Percentiles rank a stretch among this genome's conserved stretches.
phyloP scores from a whole-genome alignment of 2,797 vertebrate species.

The Esox masquinongy region DNA sequence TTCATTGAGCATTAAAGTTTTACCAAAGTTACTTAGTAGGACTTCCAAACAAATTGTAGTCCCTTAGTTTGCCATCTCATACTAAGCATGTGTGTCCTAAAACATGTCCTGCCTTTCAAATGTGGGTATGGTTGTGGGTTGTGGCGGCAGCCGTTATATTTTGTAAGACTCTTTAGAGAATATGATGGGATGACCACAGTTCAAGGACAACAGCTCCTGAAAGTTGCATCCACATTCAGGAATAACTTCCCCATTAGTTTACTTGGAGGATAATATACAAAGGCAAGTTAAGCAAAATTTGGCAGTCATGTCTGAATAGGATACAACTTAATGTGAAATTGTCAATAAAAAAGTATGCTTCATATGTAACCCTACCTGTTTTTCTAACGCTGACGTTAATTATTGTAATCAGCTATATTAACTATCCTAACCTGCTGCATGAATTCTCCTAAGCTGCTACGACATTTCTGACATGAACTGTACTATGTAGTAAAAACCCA shows the following conservation, averaged over 20 bases:
- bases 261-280: constrained; percentile 31
- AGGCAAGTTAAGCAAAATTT: background rate
- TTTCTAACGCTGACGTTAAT: background rate
- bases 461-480: too few relatives aligned
- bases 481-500: background rate
- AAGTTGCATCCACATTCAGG: constrained; percentile 23
- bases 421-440: background rate
- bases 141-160: constrained; percentile 1
- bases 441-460: background rate
- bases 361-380: background rate
- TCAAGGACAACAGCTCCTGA: background rate
- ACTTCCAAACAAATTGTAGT: background rate
- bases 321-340: background rate
- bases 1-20: too few relatives aligned
- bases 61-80: background rate
- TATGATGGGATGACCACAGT: constrained; percentile 12
- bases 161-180: constrained; percentile 30
- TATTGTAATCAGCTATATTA: background rate
- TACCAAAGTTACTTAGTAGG: constrained; percentile 1
- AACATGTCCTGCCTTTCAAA: background rate
- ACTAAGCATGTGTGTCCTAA: background rate
- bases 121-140: constrained; percentile 4
- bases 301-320: background rate
- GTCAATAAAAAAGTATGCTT: background rate
- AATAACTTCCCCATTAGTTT: constrained; percentile 21